Base-by-base conservation (phyloP, 2,888 invertebrate genomes). In the Mythimna ferrago region DNA sequence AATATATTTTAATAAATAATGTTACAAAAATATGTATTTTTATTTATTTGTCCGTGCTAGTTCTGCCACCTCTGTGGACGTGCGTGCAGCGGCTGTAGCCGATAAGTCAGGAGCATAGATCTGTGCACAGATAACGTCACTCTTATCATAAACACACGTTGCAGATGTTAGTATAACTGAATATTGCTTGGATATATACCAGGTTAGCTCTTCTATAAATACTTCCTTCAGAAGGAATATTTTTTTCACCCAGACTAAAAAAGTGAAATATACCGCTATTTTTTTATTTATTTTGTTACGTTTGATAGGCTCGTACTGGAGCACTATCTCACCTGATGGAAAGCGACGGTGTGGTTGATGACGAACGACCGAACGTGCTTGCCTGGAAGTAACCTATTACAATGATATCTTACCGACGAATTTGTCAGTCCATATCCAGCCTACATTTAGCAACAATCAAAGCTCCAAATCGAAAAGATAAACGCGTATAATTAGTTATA, bases 1-100 rank as follows among this genome's bases (percentile, higher is more conserved):
- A 93, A 89, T 94, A 93, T 95, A 94, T 95, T 94, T 94, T 92
- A 93, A 93, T 95, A 95, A 95, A 95, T 93, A 93, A 93, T 92
- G 94, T 95, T 94, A 95, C 92, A 90, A 83, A 90, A 88, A 78
- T 81, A 69, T 82, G 84, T 89, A 87, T 38, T 81, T 86, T 88
- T 88, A 76, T 81, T 82, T 71, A 54, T 78, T 63, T 66, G 19
- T 53, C 41, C 57, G 14, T 58, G 6, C 14, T 68, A 68, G n/a
- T 68, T 26, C 65, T 21, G 62, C 19, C 53, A 26, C 54, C 48
- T 26, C 35, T 32, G 56, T 10, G 10, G 41, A 32, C 21, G 60
- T 48, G 14, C 35, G 11, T 35, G 11, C 62, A 60, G 60, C 48
- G 38, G 35, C 41, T 56, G 78, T 53, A 57, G 61, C 26, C 35